Evolutionary conservation across 1,140 invertebrate species (phyloP), one percentile per base, ranked within the genome.

Genomic region (Pararge aegeria): DNA sequence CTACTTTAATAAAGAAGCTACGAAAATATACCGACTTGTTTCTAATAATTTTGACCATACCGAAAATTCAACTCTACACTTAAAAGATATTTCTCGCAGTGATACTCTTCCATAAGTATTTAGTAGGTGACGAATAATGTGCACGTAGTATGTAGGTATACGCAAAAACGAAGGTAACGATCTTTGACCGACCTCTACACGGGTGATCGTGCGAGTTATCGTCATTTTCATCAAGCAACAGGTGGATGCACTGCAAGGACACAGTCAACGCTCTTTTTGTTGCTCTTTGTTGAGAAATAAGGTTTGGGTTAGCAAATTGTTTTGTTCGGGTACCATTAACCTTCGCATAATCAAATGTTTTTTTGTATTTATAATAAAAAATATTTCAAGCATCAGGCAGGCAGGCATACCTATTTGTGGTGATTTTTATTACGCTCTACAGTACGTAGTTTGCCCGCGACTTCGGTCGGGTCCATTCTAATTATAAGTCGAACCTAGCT

Each of bases 191-290:
- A 30, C 38, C 38, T 42, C 38, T 42, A 10, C 5, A 10, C 13
- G 38, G 15, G 13, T 42, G 38, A 42, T 42, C 38, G 38, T 42
- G 38, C 38, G 38, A 18, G 15, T 42, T 42, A 42, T 42, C 38
- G 38, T 42, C 13, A 42, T 42, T 42, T 42, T 7, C 6, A 42
- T 42, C 38, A 59, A n/a, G 37, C 49, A 52, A 59, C 49, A 52
- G 57, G 49, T 58, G 48, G 50, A 59, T 59, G 49, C 18, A 59
- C 49, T 46, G 37, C 44, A 55, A 46, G 55, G 44, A 57, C 46
- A 49, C 46, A 21, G 55, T 16, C 55, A 19, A 27, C 19, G 13
- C 30, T 30, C 29, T 38, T 29, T 55, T 55, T 9, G 38, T 42
- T 42, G 38, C 38, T 42, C 38, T 55, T 46, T 48, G 27, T 55